Evolutionary conservation across 2,113 vertebrate species (phyloP), one percentile per base, ranked within the genome.

Genomic region (Coregonus clupeaformis): DNA sequence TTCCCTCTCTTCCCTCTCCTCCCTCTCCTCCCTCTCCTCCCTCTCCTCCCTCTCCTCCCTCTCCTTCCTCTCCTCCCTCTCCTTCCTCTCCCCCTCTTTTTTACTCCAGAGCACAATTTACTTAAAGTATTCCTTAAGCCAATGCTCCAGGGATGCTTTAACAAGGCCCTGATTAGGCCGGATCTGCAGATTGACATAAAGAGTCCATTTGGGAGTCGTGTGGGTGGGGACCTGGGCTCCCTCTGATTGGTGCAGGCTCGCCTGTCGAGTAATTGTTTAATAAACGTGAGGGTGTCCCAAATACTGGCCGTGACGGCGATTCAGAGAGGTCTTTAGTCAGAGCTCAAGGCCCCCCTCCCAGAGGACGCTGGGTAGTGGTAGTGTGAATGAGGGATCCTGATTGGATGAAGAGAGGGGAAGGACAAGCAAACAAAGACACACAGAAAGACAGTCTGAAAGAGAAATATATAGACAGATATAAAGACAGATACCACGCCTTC

Each of bases 121-220:
- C 68, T 78, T 29, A 67, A 81, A 84, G 72, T 67, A 3, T 47
- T 85, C 75, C 80, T 73, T 32, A 64, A 84, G 72, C 76, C 80
- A 75, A 75, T 72, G 81, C 86, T 81, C 77, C 62, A 80, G 85
- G 84, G 79, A 42, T 1, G 16, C 59, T 84, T 77, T 82, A 87
- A 85, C 84, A 80, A 85, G 85, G 77, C 73, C 80, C 73, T 20
- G 69, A 84, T 88, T 84, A 86, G 73, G 66, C 45, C 57, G 81
- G 85, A 85, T 88, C 73, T 85, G 71, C 76, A 75, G 80, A 83
- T 63, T 77, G 85, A 82, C 80, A 80, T 81, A 77, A 83, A 82
- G 77, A 78, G 66, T 80, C 63, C 63, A 62, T 63, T 6, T 74
- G 72, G 60, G 67, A 77, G 55, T 59, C 42, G 24, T 49, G 30